Base-by-base conservation (phyloP, 1,140 invertebrate species). In the Drosophila pseudoananassae region DNA sequence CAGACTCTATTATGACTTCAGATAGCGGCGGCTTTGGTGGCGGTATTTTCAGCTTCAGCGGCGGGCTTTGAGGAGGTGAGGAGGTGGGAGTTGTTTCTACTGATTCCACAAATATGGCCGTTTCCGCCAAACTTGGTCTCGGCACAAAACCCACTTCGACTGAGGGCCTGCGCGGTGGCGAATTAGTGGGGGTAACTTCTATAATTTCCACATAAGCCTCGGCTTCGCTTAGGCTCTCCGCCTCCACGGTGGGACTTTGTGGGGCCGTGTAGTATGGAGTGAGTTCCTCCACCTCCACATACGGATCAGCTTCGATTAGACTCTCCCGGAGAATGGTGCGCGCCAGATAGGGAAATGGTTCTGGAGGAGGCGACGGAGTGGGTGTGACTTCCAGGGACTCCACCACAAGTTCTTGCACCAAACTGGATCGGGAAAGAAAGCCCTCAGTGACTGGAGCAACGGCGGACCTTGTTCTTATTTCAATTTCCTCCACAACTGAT, bases 381-480 rank as follows among this genome's bases (percentile, higher is more conserved):
- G 63, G 66, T 8, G 66, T 69, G 1, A 56, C 64, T 15, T 69
- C 66, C n/a, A 69, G 51, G 4, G 64, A 69, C 12, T 69, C 64
- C n/a, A 69, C 66, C 4, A 55, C 14, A 5, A 69, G 43, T 23
- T 70, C 66, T 4, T 70, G 64, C 0, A 69, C 43, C 29, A 69
- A 33, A 25, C 66, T 69, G 0, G 63, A 29, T 4, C 65, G 64
- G 0, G 63, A 43, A n/a, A 43, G 38, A 8, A 8, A 64, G 17
- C 17, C 2, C 3, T 45, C 43, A 33, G 64, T 38, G 17, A 56
- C 64, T 4, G 14, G 25, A 10, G 43, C 43, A 5, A 51, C 40
- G 4, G 43, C 15, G 8, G 4, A 7, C 12, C 9, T 1, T 31
- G 15, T 7, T n/a, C 23, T 25, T 23, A 64, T 33, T 52, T 66